These are phyloP conservation scores for Plutella xylostella DNA, from an alignment of 2,888 invertebrate species.

Conservation along the genomic window DNA sequence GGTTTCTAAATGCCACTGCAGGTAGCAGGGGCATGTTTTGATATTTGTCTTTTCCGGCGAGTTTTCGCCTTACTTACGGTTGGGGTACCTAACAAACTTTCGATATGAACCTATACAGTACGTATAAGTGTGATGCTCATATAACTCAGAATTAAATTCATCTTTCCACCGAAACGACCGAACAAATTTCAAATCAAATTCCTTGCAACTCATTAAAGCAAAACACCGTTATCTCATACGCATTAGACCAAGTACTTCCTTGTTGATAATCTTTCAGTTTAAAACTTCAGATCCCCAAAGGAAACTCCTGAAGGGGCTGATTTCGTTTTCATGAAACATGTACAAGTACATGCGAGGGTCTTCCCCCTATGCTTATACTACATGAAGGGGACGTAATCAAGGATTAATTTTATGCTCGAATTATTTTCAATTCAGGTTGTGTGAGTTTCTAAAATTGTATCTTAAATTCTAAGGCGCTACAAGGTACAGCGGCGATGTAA, in stretches of 20 bases:
- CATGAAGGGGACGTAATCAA: constrained; percentile 51
- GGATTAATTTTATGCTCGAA: constrained; percentile 69
- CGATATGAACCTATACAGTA: too few species aligned
- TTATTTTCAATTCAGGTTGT: constrained; percentile 64
- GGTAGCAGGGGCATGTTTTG: too few species aligned
- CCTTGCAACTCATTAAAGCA: too few species aligned
- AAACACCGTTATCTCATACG: too few species aligned
- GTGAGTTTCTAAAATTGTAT: constrained; percentile 46
- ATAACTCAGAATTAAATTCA: too few species aligned
- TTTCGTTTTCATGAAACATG: constrained; percentile 7
- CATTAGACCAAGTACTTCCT: not conserved
- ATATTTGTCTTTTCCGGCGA: too few species aligned
- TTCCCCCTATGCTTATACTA: constrained; percentile 39
- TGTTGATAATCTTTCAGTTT: constrained; percentile 13
- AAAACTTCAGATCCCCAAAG: constrained; percentile 22
- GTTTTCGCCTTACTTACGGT: too few species aligned
- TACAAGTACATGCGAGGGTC: constrained; percentile 14
- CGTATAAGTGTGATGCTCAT: too few species aligned
- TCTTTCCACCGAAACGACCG: too few species aligned
- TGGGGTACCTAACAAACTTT: too few species aligned
- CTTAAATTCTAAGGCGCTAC: constrained; percentile 54
- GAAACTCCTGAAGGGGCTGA: not conserved
- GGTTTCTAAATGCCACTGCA: too few species aligned
- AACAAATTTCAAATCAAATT: not conserved
- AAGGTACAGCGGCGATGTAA: constrained; percentile 22